Conservation (phyloP, 2,113 vertebrate genomes). For the Acanthisitta chloris region DNA sequence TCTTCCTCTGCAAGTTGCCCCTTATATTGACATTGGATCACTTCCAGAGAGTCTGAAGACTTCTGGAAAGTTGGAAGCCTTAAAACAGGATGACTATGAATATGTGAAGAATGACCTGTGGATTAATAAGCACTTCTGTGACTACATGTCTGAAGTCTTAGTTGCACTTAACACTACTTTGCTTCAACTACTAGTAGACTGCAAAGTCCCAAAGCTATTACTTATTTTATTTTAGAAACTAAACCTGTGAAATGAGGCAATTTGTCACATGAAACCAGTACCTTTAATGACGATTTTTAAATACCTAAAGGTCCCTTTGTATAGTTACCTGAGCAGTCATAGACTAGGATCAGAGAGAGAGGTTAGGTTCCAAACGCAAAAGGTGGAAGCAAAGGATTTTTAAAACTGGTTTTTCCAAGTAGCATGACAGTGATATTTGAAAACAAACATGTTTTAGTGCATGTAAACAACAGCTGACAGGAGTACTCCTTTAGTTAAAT, state of each 20-base stretch:
- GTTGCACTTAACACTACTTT: neutral
- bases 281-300: neutral
- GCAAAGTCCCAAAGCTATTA: neutral
- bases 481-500: neutral
- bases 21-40: neutral
- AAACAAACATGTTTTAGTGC: neutral
- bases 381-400: neutral
- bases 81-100: neutral
- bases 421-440: neutral
- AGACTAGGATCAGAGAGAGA: neutral
- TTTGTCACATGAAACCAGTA: neutral
- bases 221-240: neutral
- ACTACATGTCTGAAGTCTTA: neutral
- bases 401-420: neutral
- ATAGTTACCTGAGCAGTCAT: neutral
- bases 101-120: neutral
- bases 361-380: neutral
- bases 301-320: neutral
- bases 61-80: neutral
- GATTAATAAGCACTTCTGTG: neutral
- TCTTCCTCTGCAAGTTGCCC: conserved; percentile 4
- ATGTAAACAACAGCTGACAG: neutral
- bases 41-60: neutral
- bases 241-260: neutral
- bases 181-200: neutral